These are phyloP conservation scores for Mythimna impura DNA, from an alignment of 2,888 invertebrate genomes.

Conservation along the genomic window DNA sequence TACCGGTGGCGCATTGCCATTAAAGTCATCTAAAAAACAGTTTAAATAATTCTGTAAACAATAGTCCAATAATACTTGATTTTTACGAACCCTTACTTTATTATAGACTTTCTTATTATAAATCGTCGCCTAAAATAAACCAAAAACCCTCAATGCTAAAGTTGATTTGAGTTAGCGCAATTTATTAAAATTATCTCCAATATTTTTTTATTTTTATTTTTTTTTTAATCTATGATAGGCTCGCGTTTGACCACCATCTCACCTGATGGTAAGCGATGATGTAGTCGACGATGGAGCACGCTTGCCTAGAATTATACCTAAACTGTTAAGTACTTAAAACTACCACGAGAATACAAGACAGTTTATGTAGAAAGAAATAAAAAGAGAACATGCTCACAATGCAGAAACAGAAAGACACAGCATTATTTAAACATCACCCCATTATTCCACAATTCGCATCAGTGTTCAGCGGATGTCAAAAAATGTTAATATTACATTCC, in stretches of 20 bases:
- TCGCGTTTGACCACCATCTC: too few species aligned
- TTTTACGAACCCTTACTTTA: too few species aligned
- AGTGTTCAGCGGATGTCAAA: constrained; percentile 43
- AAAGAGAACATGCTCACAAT: neutral
- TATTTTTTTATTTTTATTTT: too few species aligned
- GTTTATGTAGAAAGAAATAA: neutral
- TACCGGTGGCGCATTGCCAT: too few species aligned
- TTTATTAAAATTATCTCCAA: too few species aligned
- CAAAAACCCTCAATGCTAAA: too few species aligned
- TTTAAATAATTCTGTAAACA: neutral
- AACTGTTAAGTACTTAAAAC: neutral
- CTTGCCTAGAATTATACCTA: neutral
- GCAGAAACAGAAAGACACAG: constrained; percentile 5
- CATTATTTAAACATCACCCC: constrained; percentile 13
- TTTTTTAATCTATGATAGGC: too few species aligned
- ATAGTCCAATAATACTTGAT: neutral
- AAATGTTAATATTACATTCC: constrained; percentile 50
- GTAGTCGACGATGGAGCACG: too few species aligned
- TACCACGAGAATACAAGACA: neutral
- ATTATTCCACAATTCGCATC: constrained; percentile 48
- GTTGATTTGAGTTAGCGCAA: too few species aligned
- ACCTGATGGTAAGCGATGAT: too few species aligned
- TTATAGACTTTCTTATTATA: too few species aligned
- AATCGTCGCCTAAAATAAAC: too few species aligned
- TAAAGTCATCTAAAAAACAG: neutral